Evolutionary conservation across 2,797 vertebrate genomes (phyloP).

Genomic region (Lepilemur ruficaudatus): DNA sequence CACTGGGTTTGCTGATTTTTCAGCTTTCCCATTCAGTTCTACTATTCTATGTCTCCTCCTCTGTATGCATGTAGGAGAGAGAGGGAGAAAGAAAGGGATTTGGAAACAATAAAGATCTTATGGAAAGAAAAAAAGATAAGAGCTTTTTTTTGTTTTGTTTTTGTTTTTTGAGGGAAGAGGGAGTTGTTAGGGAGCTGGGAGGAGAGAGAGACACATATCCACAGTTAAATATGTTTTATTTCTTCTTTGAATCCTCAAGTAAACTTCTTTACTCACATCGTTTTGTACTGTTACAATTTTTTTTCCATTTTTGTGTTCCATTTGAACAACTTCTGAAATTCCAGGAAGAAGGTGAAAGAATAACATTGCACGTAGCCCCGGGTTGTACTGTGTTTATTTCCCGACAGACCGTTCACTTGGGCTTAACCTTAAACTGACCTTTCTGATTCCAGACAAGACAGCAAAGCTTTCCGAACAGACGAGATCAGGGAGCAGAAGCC

Average conservation of each 20-base stretch:
- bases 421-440: conserved; percentile 83
- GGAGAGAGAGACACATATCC: neutral
- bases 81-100: neutral
- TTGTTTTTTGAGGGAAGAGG: neutral
- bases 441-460: conserved; percentile 78
- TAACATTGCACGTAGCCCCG: conserved; percentile 63
- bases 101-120: neutral
- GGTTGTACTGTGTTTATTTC: conserved; percentile 81
- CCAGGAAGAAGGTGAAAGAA: conserved; percentile 63
- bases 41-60: neutral
- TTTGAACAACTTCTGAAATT: conserved; percentile 57
- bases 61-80: neutral
- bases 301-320: neutral
- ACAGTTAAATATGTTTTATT: conserved; percentile 19
- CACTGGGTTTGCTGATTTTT: conserved; percentile 10
- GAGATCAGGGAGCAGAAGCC: conserved; percentile 14
- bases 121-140: neutral
- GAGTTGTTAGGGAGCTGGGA: neutral
- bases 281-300: conserved; percentile 14
- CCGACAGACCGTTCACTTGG: conserved; percentile 76
- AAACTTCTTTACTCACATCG: conserved; percentile 27
- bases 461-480: conserved; percentile 71
- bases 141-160: too few relatives aligned
- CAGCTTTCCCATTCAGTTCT: neutral
- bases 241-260: conserved; percentile 64